A percentile compares a stretch with the other conserved stretches of the same genome.
Evolutionary conservation across 2,113 vertebrate species (phyloP).

Genomic region (Oryzias javanicus): DNA sequence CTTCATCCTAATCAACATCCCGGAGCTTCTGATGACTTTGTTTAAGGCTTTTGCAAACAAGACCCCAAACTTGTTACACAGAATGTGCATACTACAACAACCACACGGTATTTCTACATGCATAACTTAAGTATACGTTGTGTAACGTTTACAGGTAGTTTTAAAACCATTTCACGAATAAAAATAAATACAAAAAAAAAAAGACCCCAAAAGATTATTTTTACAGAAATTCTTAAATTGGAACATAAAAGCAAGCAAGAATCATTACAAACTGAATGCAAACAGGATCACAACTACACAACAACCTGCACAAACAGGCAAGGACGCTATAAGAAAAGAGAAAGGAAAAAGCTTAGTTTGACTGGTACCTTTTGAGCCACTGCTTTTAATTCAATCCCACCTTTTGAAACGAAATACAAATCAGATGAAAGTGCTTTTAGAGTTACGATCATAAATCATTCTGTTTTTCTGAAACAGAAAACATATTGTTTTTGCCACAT

Average conservation of each 20-base stretch:
- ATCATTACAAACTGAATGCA: constrained; percentile 54
- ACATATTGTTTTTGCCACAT: background rate
- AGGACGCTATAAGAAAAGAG: constrained; percentile 19
- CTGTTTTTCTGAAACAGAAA: background rate
- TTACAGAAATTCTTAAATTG: constrained; percentile 43
- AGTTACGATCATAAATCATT: constrained; percentile 19
- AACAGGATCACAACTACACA: constrained; percentile 61
- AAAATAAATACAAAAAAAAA: constrained; percentile 78
- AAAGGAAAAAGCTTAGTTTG: constrained; percentile 63
- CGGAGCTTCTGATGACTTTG: constrained; percentile 44
- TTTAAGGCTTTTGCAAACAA: constrained; percentile 72
- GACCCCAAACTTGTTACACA: constrained; percentile 63
- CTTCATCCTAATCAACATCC: constrained; percentile 11
- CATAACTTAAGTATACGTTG: constrained; percentile 76
- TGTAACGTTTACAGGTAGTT: constrained; percentile 71
- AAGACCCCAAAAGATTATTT: constrained; percentile 37
- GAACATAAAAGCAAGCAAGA: constrained; percentile 72
- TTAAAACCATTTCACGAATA: constrained; percentile 66
- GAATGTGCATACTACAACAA: constrained; percentile 67
- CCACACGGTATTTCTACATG: constrained; percentile 79
- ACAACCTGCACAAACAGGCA: constrained; percentile 52
- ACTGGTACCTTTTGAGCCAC: constrained; percentile 61
- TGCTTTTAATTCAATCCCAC: constrained; percentile 33
- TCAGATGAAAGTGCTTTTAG: constrained; percentile 15
- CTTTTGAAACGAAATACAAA: constrained; percentile 7